Evolutionary conservation across 1,140 invertebrate species (phyloP).

Genomic region (Diploscapter pachys): DNA sequence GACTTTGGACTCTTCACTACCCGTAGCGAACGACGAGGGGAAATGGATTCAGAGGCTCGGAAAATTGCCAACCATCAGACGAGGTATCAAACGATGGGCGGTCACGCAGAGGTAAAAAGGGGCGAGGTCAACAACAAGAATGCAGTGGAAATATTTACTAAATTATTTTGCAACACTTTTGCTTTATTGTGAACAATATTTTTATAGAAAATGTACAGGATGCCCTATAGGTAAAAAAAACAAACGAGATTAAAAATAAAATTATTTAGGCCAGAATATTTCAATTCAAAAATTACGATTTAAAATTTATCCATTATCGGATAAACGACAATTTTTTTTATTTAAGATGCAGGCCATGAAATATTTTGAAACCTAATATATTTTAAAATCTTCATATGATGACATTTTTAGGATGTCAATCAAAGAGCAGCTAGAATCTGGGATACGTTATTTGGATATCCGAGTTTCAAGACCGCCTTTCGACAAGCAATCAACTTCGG

Average conservation of each 20-base stretch:
- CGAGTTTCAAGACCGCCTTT: background rate
- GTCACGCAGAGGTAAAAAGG: slow-evolving; percentile 7
- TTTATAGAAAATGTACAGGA: no score
- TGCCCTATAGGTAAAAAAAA: no score
- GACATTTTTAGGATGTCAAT: slow-evolving; percentile 2
- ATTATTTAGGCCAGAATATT: no score
- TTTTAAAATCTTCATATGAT: background rate
- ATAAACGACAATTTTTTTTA: no score
- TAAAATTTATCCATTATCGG: no score
- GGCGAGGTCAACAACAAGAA: no score
- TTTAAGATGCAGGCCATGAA: background rate
- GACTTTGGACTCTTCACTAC: slow-evolving; percentile 5
- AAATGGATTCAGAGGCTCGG: background rate
- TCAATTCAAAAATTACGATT: no score
- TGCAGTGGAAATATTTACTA: no score
- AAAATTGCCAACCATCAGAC: background rate
- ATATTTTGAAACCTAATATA: background rate
- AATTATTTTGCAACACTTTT: no score
- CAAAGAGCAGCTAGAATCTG: background rate
- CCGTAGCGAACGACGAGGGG: slow-evolving; percentile 9
- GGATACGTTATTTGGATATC: slow-evolving; percentile 11
- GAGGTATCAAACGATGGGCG: slow-evolving; percentile 8
- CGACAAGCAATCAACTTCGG: no score
- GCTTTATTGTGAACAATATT: no score
- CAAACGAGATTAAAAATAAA: no score